Conservation (phyloP, 2,113 vertebrate species). For the Hylia prasina region DNA sequence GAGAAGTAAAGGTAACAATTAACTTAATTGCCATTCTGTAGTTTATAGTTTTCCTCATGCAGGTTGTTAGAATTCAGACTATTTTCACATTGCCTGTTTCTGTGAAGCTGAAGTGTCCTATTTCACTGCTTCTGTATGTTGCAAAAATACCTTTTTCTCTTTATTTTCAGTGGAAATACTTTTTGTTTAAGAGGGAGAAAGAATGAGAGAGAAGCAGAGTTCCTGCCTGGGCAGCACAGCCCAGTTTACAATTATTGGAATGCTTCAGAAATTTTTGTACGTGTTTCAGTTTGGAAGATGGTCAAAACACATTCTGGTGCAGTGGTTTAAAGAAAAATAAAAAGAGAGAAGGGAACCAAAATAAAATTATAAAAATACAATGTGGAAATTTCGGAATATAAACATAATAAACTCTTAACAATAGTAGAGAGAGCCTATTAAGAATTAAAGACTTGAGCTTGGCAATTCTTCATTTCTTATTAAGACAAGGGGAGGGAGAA, state of each 20-base stretch:
- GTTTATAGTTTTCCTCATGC: not conserved
- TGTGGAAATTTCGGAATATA: conserved; percentile 47
- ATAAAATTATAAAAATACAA: conserved; percentile 58
- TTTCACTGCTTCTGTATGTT: conserved; percentile 52
- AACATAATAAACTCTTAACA: conserved; percentile 47
- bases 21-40: not conserved
- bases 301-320: conserved; percentile 65
- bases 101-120: conserved; percentile 13
- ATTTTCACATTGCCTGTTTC: conserved; percentile 2
- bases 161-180: conserved; percentile 56
- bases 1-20: conserved; percentile 11
- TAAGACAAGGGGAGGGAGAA: not conserved
- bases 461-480: not conserved
- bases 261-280: conserved; percentile 65
- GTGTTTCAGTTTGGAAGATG: conserved; percentile 65
- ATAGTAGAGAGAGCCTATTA: conserved; percentile 8
- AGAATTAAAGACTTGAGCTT: conserved; percentile 1
- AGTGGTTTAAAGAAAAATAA: conserved; percentile 56
- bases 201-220: conserved; percentile 33
- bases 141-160: conserved; percentile 36
- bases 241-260: conserved; percentile 68
- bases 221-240: conserved; percentile 58
- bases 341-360: conserved; percentile 34
- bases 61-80: not conserved
- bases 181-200: conserved; percentile 30